Percentiles rank a stretch among this genome's conserved stretches.
Conservation (phyloP, 1,140 invertebrate species). For the Philopotamus ludificatus region DNA sequence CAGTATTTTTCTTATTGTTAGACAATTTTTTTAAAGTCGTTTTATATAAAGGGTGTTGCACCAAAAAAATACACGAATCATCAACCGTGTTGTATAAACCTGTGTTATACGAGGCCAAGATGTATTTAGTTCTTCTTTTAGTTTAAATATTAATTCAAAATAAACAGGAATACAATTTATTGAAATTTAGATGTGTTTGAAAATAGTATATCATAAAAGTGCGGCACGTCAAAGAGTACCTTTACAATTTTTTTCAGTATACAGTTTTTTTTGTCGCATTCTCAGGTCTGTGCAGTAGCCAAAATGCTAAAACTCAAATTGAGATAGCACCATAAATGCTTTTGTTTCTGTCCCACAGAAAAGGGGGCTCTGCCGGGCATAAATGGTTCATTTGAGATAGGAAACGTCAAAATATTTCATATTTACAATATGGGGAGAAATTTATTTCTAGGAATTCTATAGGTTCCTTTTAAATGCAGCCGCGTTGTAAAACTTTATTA, state of each 20-base stretch:
- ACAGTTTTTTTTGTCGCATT: neutral
- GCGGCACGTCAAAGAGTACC: neutral
- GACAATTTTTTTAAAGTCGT: no score
- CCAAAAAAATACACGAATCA: no score
- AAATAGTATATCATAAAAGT: neutral
- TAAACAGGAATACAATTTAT: neutral
- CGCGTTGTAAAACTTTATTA: neutral
- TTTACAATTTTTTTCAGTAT: neutral
- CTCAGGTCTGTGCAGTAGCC: slow-evolving; percentile 27
- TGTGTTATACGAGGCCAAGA: no score
- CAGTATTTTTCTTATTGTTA: no score
- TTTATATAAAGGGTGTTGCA: no score
- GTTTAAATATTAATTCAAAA: neutral
- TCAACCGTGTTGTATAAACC: no score
- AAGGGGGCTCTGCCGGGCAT: neutral
- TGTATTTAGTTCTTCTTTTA: neutral
- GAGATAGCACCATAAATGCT: slow-evolving; percentile 30
- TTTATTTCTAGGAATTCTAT: neutral
- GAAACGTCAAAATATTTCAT: neutral
- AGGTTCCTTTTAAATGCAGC: neutral
- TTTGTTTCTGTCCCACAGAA: slow-evolving; percentile 12
- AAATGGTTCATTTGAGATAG: neutral
- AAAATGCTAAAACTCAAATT: slow-evolving; percentile 30
- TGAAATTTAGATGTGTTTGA: neutral
- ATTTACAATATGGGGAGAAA: neutral